Conservation (phyloP, 2,888 invertebrate species). For the Hemistola chrysoprasaria region DNA sequence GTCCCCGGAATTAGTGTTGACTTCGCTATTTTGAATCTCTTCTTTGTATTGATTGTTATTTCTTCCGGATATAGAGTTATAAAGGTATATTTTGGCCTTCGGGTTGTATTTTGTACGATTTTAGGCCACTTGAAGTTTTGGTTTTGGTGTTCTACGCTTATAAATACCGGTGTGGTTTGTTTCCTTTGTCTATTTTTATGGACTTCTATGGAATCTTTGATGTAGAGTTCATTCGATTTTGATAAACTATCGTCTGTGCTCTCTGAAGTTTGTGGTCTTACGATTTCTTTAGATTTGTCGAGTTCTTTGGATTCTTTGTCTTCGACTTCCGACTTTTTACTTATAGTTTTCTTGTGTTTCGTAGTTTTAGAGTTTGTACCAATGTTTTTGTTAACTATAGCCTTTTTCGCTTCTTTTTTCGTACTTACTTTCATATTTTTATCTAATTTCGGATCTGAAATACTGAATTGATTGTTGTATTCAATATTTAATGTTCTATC, state of each 20-base stretch:
- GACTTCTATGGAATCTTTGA: neutral
- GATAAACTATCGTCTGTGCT: neutral
- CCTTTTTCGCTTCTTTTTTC: too few relatives aligned
- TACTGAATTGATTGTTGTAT: neutral
- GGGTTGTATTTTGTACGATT: constrained; percentile 4
- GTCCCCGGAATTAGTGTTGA: constrained; percentile 4
- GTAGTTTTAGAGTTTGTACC: too few relatives aligned
- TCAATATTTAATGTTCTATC: constrained; percentile 5
- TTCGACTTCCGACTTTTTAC: too few relatives aligned
- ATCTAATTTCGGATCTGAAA: too few relatives aligned
- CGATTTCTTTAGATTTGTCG: constrained; percentile 1
- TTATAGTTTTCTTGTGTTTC: too few relatives aligned
- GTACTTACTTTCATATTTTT: too few relatives aligned
- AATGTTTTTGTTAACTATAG: too few relatives aligned
- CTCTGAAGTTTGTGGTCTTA: neutral
- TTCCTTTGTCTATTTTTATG: neutral
- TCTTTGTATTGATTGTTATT: constrained; percentile 10
- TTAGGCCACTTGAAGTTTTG: too few relatives aligned
- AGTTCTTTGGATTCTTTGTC: constrained; percentile 1
- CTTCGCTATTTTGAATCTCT: constrained; percentile 3
- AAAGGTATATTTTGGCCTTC: constrained; percentile 8
- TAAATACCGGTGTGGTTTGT: too few relatives aligned
- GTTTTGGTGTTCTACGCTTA: too few relatives aligned
- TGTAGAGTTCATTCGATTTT: neutral
- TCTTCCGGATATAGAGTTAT: constrained; percentile 22